Conservation (phyloP, 1,140 invertebrate genomes). For the Trichonephila clavata region DNA sequence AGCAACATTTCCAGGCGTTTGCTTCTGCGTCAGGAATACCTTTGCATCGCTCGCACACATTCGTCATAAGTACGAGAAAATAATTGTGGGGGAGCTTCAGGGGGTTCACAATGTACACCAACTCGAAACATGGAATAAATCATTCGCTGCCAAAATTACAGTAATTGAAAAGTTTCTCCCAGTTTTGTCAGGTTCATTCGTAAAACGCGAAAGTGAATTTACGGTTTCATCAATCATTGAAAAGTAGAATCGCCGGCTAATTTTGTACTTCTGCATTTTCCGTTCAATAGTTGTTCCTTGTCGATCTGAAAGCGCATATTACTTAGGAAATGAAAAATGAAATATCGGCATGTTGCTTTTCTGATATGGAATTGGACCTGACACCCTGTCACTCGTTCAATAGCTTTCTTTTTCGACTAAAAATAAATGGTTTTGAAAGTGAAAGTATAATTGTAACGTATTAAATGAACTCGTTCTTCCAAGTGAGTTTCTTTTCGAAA, state of each 20-base stretch:
- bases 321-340: slow-evolving; percentile 26
- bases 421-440: too few relatives aligned
- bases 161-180: slow-evolving; percentile 62
- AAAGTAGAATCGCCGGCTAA: slow-evolving; percentile 13
- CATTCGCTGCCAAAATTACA: slow-evolving; percentile 47
- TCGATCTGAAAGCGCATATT: slow-evolving; percentile 8
- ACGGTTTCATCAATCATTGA: slow-evolving; percentile 28
- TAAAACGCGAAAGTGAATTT: slow-evolving; percentile 45
- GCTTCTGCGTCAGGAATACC: neutral
- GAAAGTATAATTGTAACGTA: too few relatives aligned
- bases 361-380: too few relatives aligned
- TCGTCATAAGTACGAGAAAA: slow-evolving; percentile 5
- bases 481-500: too few relatives aligned
- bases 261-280: slow-evolving; percentile 20
- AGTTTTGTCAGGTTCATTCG: slow-evolving; percentile 23
- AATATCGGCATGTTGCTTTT: neutral
- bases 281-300: slow-evolving; percentile 31
- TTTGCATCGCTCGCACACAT: neutral
- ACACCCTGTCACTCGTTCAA: too few relatives aligned
- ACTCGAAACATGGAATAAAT: slow-evolving; percentile 45
- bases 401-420: too few relatives aligned
- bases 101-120: neutral
- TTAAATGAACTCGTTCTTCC: too few relatives aligned
- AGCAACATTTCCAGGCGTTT: neutral
- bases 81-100: neutral